A percentile compares a stretch with the other conserved stretches of the same genome.
phyloP scores from a whole-genome alignment of 2,797 vertebrate genomes.

The Carduelis carduelis region DNA sequence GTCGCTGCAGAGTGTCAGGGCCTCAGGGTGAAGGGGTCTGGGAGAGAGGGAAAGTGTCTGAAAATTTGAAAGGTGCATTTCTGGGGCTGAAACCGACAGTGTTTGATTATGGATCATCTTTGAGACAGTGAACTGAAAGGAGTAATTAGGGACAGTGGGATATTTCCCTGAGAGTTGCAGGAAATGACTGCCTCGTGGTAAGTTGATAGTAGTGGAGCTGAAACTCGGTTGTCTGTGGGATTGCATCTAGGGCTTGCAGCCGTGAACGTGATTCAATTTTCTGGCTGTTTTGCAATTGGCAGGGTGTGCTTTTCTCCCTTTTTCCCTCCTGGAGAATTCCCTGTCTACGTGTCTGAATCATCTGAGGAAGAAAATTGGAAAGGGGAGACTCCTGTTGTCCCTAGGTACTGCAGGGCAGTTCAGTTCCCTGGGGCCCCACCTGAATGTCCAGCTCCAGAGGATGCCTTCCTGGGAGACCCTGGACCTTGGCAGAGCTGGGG shows the following conservation, averaged over 20 bases:
- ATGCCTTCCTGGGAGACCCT: neutral
- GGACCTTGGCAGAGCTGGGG: neutral
- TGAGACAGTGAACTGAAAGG: neutral
- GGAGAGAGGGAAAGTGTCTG: neutral
- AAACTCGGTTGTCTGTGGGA: constrained; percentile 63
- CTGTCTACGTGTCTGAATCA: neutral
- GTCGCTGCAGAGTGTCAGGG: fast-evolving
- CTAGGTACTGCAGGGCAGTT: neutral
- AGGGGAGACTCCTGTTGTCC: neutral
- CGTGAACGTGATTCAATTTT: constrained; percentile 51
- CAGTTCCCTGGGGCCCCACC: neutral
- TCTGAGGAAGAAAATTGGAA: neutral
- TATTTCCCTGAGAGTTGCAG: constrained; percentile 48
- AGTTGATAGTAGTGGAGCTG: constrained; percentile 59
- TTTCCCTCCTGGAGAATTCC: constrained; percentile 28
- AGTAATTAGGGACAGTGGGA: constrained; percentile 57
- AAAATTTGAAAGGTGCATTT: neutral
- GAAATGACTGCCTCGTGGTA: constrained; percentile 54
- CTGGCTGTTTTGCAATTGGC: constrained; percentile 37
- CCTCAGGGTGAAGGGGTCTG: neutral
- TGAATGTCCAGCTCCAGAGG: neutral
- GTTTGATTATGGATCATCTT: constrained; percentile 18
- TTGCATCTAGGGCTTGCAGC: constrained; percentile 54
- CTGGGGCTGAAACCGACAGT: neutral
- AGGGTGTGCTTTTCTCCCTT: constrained; percentile 20